phyloP scores from a whole-genome alignment of 2,888 invertebrate genomes.

The Limnephilus rhombicus region DNA sequence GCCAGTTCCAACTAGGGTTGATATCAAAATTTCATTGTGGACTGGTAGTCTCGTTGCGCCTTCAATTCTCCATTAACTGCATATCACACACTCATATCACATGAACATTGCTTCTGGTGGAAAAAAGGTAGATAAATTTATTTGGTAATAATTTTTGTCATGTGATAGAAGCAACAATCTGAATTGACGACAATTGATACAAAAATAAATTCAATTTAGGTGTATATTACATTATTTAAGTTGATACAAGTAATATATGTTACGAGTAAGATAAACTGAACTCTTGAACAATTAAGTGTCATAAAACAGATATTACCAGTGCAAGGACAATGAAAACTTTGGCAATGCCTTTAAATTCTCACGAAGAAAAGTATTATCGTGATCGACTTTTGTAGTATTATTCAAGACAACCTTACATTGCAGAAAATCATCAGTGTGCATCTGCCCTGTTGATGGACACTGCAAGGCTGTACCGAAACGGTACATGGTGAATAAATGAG shows the following conservation, averaged over 20 bases:
- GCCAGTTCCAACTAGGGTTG: background rate
- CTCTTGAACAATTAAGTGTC: background rate
- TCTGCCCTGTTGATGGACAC: too few species aligned
- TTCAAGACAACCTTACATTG: too few species aligned
- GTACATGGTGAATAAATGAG: too few species aligned
- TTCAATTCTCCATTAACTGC: background rate
- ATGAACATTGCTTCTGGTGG: background rate
- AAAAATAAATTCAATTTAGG: background rate
- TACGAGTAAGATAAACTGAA: background rate
- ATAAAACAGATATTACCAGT: background rate
- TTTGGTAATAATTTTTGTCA: background rate
- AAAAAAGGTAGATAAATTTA: background rate
- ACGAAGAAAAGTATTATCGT: too few species aligned
- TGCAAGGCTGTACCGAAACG: too few species aligned
- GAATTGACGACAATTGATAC: background rate
- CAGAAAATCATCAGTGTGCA: too few species aligned
- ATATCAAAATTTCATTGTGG: background rate
- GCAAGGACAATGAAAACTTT: background rate
- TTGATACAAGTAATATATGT: background rate
- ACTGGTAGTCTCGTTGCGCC: background rate
- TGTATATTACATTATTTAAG: background rate
- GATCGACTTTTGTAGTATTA: too few species aligned
- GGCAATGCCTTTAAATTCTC: too few species aligned
- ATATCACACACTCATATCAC: background rate
- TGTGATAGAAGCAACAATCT: background rate